Conservation (phyloP, 2,888 invertebrate species). For the Polymixis lichenea region DNA sequence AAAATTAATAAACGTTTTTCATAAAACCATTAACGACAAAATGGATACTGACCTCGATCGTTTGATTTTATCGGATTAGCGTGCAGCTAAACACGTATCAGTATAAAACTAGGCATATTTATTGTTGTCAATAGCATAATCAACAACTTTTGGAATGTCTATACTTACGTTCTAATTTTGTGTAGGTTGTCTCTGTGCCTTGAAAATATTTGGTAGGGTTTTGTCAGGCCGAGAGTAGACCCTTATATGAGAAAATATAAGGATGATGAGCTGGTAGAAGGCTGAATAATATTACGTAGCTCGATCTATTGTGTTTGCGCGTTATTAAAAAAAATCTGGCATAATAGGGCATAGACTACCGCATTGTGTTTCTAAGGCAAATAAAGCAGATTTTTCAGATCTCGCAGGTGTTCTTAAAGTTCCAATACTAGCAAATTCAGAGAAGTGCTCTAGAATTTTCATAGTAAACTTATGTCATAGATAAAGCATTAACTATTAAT, state of each 20-base stretch:
- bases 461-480: conserved; percentile 10
- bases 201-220: conserved; percentile 28
- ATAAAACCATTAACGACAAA: conserved; percentile 20
- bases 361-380: conserved; percentile 3
- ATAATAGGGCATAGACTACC: not conserved
- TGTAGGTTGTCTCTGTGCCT: conserved; percentile 21
- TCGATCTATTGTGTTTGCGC: not conserved
- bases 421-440: conserved; percentile 19
- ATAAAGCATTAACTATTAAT: conserved; percentile 14
- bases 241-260: conserved; percentile 9
- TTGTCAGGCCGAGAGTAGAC: conserved; percentile 11
- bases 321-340: not conserved
- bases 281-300: conserved; percentile 9
- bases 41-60: conserved; percentile 29
- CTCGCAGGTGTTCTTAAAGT: conserved; percentile 17
- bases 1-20: conserved; percentile 30
- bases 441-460: conserved; percentile 29
- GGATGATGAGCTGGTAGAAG: conserved; percentile 10
- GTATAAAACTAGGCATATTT: conserved; percentile 5
- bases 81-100: conserved; percentile 2
- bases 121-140: conserved; percentile 7
- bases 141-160: conserved; percentile 5
- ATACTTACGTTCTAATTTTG: not conserved
- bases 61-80: conserved; percentile 25
- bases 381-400: conserved; percentile 9